Percentiles rank a stretch among this genome's conserved stretches.
Conservation (phyloP, 1,140 invertebrate genomes). For the Pectinophora gossypiella region DNA sequence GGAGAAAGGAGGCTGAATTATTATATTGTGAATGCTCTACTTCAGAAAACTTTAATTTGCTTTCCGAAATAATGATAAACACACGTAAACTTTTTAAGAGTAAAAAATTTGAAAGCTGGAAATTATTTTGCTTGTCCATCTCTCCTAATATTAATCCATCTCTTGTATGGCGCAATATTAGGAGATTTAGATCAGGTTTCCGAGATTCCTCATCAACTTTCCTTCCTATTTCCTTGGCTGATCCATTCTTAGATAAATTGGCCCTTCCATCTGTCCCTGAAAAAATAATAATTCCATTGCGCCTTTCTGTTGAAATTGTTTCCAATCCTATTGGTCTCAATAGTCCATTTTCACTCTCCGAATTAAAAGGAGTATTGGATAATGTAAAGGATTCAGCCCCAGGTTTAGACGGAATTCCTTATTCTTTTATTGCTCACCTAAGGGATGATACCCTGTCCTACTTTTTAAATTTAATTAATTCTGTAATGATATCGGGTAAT, state of each 20-base stretch:
- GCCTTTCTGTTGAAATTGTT: background rate
- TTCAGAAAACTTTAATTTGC: background rate
- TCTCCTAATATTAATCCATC: background rate
- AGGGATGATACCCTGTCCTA: background rate
- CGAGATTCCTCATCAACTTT: background rate
- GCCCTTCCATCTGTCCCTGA: conserved; percentile 3
- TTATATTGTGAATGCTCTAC: background rate
- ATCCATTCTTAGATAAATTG: conserved; percentile 4
- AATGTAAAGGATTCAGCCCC: conserved; percentile 6
- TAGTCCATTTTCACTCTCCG: conserved; percentile 4
- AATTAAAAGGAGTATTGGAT: conserved; percentile 4
- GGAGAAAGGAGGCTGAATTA: conserved; percentile 2
- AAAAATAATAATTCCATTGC: background rate
- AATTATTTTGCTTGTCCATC: conserved; percentile 5
- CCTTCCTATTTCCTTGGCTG: background rate
- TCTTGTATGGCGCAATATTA: conserved; percentile 6
- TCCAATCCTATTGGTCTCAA: background rate
- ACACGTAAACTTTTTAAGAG: background rate
- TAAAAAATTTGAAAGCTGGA: conserved; percentile 7
- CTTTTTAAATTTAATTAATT: conserved; percentile 4
- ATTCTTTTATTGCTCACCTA: conserved; percentile 5
- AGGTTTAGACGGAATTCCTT: conserved; percentile 7
- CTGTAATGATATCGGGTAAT: background rate
- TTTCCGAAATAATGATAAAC: background rate
- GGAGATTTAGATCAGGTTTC: background rate